Base-by-base conservation (phyloP, 2,797 vertebrate genomes). In the Lates japonicus region DNA sequence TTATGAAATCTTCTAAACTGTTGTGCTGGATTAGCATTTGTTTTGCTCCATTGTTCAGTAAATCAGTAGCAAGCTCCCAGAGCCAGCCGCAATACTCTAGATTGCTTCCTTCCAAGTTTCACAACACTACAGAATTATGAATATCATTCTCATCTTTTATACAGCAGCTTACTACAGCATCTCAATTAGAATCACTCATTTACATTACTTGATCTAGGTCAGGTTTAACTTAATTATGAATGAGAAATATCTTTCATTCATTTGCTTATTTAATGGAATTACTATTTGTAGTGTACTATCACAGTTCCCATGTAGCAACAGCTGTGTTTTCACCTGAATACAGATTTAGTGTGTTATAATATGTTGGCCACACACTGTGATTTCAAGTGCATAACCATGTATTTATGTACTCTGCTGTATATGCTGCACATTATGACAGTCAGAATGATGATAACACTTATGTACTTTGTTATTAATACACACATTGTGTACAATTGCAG, bases 31-130 rank as follows among this genome's bases (percentile, higher is more conserved):
- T 95, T 95, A 94, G 86, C 93, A 93, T 94, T 93, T 90, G 91
- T 94, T 95, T n/a, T 93, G 91, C 89, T 89, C 92, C 91, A 92
- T 93, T 94, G 95, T 94, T 92, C 85, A 90, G 81, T 91, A 93
- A 94, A 89, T 92, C 88, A 88, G 80, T 70, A 86, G 81, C 87
- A 78, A 79, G 83, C 75, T 55, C n/a, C n/a, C n/a, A n/a, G n/a
- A n/a, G n/a, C n/a, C n/a, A n/a, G n/a, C n/a, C n/a, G n/a, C n/a
- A n/a, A n/a, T n/a, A n/a, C n/a, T n/a, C n/a, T n/a, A n/a, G n/a
- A n/a, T n/a, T n/a, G n/a, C n/a, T n/a, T n/a, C n/a, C n/a, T n/a
- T n/a, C n/a, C n/a, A n/a, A 79, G 84, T 88, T 88, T 70, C 70
- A 81, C 76, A 71, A 86, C 81, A 87, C 80, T 83, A 86, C 81